phyloP scores from a whole-genome alignment of 2,888 invertebrate species.

The Mesorhabditis belari region DNA sequence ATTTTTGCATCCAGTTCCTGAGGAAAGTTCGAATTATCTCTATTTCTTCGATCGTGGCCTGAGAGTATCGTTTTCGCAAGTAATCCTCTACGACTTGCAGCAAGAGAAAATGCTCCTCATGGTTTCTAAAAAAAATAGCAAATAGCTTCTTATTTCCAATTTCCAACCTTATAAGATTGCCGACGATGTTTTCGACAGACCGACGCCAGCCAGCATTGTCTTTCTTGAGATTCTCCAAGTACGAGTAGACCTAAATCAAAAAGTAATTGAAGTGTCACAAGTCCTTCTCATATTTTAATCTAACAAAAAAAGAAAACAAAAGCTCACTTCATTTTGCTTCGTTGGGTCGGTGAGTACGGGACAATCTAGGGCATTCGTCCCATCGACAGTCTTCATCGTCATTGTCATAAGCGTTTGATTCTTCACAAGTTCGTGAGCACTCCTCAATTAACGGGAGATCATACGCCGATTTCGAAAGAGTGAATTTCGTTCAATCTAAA shows the following conservation, averaged over 20 bases:
- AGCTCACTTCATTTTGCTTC: no score
- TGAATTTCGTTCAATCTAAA: no score
- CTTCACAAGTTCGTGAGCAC: no score
- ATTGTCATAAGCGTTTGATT: no score
- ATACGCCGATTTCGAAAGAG: no score
- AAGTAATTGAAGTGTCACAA: no score
- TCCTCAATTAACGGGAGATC: no score
- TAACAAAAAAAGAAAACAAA: no score
- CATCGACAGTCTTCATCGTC: no score
- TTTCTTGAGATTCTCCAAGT: conserved; percentile 27
- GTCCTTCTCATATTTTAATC: no score
- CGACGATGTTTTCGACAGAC: conserved; percentile 22
- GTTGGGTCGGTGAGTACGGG: no score
- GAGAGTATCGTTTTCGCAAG: conserved; percentile 38
- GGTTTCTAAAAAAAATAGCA: conserved; percentile 11
- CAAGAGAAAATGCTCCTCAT: conserved; percentile 55
- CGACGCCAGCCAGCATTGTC: conserved; percentile 33
- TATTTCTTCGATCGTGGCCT: conserved; percentile 5
- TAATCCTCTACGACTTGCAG: conserved; percentile 57
- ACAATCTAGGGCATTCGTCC: no score
- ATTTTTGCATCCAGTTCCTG: conserved; percentile 28
- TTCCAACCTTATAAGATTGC: conserved; percentile 11
- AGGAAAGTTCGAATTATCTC: conserved; percentile 22
- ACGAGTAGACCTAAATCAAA: conserved; percentile 23
- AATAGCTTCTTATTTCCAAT: not conserved